phyloP scores from a whole-genome alignment of 2,888 invertebrate species.

The Drepanosiphum platanoidis region DNA sequence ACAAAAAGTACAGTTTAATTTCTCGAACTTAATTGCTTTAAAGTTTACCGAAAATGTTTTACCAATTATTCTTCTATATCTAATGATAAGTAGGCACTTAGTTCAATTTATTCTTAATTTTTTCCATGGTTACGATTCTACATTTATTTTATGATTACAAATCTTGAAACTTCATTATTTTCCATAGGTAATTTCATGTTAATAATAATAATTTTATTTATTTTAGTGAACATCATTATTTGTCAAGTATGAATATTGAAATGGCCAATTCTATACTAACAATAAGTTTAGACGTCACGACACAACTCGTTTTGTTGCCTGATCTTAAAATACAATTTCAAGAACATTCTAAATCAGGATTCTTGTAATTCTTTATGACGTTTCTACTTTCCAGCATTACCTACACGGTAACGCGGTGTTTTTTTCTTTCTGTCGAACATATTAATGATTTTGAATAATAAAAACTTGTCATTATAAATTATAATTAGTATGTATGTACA shows the following conservation, averaged over 20 bases:
- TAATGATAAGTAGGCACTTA: too few species aligned
- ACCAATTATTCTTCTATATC: too few species aligned
- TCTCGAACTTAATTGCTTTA: too few species aligned
- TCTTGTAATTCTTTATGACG: background rate
- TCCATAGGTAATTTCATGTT: too few species aligned
- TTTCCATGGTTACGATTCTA: too few species aligned
- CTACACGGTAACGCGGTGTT: background rate
- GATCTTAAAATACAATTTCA: slow-evolving; percentile 23
- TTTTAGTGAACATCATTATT: too few species aligned
- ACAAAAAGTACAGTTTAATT: too few species aligned
- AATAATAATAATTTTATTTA: too few species aligned
- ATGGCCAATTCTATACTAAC: background rate
- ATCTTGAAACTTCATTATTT: too few species aligned
- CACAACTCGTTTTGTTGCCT: background rate
- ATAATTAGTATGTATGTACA: background rate
- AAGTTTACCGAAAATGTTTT: too few species aligned
- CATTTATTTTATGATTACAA: too few species aligned
- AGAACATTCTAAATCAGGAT: background rate
- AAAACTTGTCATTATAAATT: background rate
- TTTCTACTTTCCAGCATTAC: background rate
- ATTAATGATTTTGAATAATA: background rate
- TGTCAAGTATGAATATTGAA: background rate
- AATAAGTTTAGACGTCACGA: background rate
- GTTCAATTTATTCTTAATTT: too few species aligned
- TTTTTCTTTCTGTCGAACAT: background rate